These are phyloP conservation scores for Eupsittula cactorum DNA, from an alignment of 2,113 vertebrate genomes.

Conservation along the genomic window DNA sequence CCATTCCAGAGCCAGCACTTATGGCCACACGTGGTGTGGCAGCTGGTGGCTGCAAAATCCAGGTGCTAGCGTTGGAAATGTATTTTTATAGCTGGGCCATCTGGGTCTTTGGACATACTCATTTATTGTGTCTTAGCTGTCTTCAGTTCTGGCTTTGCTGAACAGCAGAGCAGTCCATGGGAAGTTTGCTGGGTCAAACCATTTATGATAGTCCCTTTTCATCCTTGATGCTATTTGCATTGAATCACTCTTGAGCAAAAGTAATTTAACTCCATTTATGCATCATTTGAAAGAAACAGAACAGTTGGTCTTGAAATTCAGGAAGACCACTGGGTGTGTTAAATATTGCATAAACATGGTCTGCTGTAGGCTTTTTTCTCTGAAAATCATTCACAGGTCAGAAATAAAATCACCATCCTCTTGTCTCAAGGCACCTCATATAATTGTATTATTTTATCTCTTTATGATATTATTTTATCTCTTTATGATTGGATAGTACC, in stretches of 20 bases:
- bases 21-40: slow-evolving; percentile 45
- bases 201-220: slow-evolving; percentile 23
- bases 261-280: slow-evolving; percentile 7
- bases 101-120: slow-evolving; percentile 56
- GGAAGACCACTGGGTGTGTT: neutral
- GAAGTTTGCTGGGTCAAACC: neutral
- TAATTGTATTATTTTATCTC: slow-evolving; percentile 2
- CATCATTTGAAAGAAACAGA: slow-evolving; percentile 4
- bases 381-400: neutral
- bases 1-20: slow-evolving; percentile 65
- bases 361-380: neutral
- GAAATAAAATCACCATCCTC: neutral
- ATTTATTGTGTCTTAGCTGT: slow-evolving; percentile 50
- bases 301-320: slow-evolving; percentile 27
- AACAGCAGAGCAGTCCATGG: neutral
- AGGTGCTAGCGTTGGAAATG: slow-evolving; percentile 71
- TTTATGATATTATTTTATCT: neutral
- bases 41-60: slow-evolving; percentile 71
- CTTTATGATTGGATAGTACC: neutral
- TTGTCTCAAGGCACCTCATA: neutral
- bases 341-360: neutral
- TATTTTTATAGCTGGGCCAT: slow-evolving; percentile 67
- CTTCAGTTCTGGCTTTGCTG: slow-evolving; percentile 52
- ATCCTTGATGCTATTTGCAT: slow-evolving; percentile 8
- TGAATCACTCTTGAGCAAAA: slow-evolving; percentile 9